Evolutionary conservation across 1,140 invertebrate species (phyloP), one percentile per base, ranked within the genome.

Genomic region (Drosophila kurseongensis): DNA sequence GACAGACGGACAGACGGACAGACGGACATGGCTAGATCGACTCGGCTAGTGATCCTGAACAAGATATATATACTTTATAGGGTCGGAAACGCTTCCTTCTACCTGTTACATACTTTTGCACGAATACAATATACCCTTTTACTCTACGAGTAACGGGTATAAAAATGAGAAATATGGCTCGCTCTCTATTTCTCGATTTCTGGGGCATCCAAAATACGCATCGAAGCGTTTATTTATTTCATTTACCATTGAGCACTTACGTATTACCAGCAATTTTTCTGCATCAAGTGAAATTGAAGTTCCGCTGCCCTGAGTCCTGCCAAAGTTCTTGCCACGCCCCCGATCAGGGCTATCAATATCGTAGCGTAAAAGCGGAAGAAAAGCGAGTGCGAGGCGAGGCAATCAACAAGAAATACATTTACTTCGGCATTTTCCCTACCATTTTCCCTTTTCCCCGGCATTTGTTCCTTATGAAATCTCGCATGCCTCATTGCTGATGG

Each of bases 341-440:
- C 59, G 54, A 55, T 75, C 51, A 48, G 38, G 54, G 78, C 78
- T 84, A 88, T 80, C 84, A 85, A 86, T 86, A 81, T 85, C 82
- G 74, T 54, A 47, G 68, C 59, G 56, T 44, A 78, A 67, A 65
- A 69, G 62, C 57, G 61, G 40, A 40, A 54, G 23, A 47, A 50
- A 55, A 55, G 45, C 48, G 45, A 77, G 40, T 29, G 67, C 36
- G 52, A 44, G 61, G 35, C 60, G 75, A 83, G 84, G 84, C 83
- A 88, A 88, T 88, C 83, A 89, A 82, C 76, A 89, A 79, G 80
- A 89, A 88, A 88, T 89, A 88, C 84, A 88, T 88, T 88, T 89
- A 68, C 75, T 52, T 42, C 27, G 42, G 18, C 48, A 38, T 69
- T 75, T 75, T 63, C 58, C 8, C 14, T 38, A 60, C 41, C 68